Conservation (phyloP, 2,113 vertebrate genomes). For the Benitochromis conjunctus region DNA sequence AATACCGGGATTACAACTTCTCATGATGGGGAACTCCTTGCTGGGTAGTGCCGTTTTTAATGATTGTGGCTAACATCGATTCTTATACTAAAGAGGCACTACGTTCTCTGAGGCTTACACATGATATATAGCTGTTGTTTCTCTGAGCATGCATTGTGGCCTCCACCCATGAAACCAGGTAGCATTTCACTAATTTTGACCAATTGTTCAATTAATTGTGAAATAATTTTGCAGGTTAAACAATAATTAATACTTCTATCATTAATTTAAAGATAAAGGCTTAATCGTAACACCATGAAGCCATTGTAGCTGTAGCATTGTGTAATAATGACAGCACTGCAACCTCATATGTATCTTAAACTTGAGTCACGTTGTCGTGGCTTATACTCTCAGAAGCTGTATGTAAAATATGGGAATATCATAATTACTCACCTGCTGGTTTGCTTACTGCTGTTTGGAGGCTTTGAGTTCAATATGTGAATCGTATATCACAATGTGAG, state of each 20-base stretch:
- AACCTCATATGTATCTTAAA: background rate
- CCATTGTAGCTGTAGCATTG: background rate
- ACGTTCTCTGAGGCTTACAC: background rate
- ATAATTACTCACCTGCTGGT: too few species aligned
- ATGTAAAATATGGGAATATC: too few species aligned
- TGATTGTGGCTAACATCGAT: conserved; percentile 9
- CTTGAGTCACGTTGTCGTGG: background rate
- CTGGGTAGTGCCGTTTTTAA: background rate
- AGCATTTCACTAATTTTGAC: background rate
- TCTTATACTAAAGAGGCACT: background rate
- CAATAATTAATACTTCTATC: background rate
- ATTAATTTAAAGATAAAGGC: background rate
- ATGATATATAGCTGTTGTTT: background rate
- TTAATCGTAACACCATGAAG: background rate
- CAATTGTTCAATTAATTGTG: background rate
- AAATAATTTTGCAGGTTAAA: background rate
- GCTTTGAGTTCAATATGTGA: too few species aligned
- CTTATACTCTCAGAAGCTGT: too few species aligned
- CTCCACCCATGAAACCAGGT: background rate
- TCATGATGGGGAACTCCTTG: background rate
- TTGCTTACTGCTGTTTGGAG: too few species aligned
- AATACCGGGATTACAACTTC: conserved; percentile 32
- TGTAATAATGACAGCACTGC: background rate
- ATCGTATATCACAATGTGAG: too few species aligned
- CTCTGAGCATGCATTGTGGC: background rate